phyloP scores from a whole-genome alignment of 2,888 invertebrate species.

The Aquatica leii region DNA sequence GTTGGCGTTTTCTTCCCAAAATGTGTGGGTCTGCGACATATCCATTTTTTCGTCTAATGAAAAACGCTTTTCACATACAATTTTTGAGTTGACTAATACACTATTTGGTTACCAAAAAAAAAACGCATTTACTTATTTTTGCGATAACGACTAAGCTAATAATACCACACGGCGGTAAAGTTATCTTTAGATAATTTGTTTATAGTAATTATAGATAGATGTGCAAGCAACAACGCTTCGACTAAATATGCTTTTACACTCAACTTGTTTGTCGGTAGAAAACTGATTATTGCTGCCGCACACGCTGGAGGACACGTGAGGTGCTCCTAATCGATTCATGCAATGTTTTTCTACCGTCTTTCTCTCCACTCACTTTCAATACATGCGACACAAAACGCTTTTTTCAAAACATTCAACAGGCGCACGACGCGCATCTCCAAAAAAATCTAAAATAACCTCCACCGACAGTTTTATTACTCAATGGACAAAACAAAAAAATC shows the following conservation, averaged over 20 bases:
- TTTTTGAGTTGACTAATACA: no score
- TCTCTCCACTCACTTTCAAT: conserved; percentile 1
- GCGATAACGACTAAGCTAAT: no score
- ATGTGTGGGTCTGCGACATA: conserved; percentile 62
- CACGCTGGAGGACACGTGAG: conserved; percentile 57
- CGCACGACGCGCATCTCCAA: no score
- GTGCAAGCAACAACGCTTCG: not conserved
- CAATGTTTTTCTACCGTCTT: conserved; percentile 12
- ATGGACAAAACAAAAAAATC: no score
- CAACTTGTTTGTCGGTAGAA: conserved; percentile 42
- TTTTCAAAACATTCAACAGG: no score
- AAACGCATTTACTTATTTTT: conserved; percentile 6
- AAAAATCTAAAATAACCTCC: no score
- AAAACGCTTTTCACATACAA: not conserved
- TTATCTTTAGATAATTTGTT: not conserved
- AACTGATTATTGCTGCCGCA: conserved; percentile 49
- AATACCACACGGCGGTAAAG: no score
- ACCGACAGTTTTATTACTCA: no score
- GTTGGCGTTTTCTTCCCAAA: conserved; percentile 64
- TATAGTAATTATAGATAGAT: not conserved
- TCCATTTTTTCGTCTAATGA: conserved; percentile 4
- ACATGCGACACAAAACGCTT: no score
- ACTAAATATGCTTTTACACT: conserved; percentile 10
- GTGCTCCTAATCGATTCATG: conserved; percentile 25
- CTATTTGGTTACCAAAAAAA: not conserved